Conservation (phyloP, 2,888 invertebrate genomes). For the Amphipyra berbera region DNA sequence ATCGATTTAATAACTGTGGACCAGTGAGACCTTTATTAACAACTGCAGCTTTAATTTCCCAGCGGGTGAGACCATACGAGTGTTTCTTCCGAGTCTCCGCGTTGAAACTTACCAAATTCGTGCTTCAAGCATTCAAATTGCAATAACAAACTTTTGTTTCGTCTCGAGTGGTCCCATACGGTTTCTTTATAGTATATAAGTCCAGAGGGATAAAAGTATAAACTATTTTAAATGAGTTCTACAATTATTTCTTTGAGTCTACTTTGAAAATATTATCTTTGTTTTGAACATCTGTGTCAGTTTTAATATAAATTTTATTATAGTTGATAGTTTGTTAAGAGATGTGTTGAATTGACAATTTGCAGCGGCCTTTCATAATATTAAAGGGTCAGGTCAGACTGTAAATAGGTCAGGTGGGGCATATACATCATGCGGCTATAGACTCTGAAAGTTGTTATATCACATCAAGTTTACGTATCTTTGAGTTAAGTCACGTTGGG, state of each 20-base stretch:
- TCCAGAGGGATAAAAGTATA: background rate
- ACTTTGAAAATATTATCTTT: constrained; percentile 15
- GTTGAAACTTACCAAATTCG: constrained; percentile 19
- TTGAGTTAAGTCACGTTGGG: constrained; percentile 21
- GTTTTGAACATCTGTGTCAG: background rate
- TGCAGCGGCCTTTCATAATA: constrained; percentile 32
- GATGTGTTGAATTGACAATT: constrained; percentile 42
- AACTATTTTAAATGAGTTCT: constrained; percentile 20
- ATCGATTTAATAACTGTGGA: constrained; percentile 34
- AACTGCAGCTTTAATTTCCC: constrained; percentile 52
- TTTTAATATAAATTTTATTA: constrained; percentile 23
- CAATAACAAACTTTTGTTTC: constrained; percentile 53
- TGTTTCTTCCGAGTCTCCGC: constrained; percentile 17
- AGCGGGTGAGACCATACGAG: constrained; percentile 24
- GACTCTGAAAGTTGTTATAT: constrained; percentile 26
- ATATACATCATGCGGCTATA: constrained; percentile 23
- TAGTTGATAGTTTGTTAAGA: constrained; percentile 25
- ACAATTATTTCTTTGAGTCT: background rate
- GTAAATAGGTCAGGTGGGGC: constrained; percentile 45
- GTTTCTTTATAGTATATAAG: background rate
- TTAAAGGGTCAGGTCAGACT: constrained; percentile 36
- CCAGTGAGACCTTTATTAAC: constrained; percentile 28
- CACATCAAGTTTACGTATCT: constrained; percentile 17
- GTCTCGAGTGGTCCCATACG: constrained; percentile 17
- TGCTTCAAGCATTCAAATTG: constrained; percentile 42